Evolutionary conservation across 2,888 invertebrate genomes (phyloP), one percentile per base, ranked within the genome.

Genomic region (Epinotia brunnichana): DNA sequence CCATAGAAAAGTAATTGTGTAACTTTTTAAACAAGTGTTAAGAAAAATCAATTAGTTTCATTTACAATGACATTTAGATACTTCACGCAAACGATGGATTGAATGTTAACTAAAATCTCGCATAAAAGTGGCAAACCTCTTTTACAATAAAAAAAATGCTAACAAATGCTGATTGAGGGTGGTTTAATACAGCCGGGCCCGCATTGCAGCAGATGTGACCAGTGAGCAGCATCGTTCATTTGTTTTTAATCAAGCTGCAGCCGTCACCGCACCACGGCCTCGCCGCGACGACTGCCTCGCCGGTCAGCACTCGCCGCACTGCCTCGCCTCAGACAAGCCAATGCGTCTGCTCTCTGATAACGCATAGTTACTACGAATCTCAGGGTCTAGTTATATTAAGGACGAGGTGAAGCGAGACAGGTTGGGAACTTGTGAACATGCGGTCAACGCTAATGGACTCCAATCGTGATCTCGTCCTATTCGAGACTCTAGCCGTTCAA

Each of bases 211-310:
- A 39, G 59, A 35, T 17, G 59, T 17, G 10, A 35, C 24, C n/a
- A 35, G 35, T 17, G 29, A 39, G 11, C 35, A 15, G 57, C 29
- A 5, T 17, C 17, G 59, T 59, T 35, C 59, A 59, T 59, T 59
- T 59, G 59, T 59, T 59, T 59, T 59, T 59, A 59, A 59, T 59
- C 35, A 59, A 59, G 35, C 59, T 35, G 35, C 35, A 19, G 57
- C 35, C 35, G 35, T 10, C 10, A 59, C 59, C 59, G 35, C 59
- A 35, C n/a, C 59, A 24, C 24, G 21, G n/a, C 57, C 29, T 5
- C 48, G n/a, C 13, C 13, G 48, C n/a, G 48, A 5, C n/a, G 48
- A n/a, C 48, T n/a, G 48, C 44, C 44, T 44, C 4, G 13, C n/a
- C 48, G 15, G n/a, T 1, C 1, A 35, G 7, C 13, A 48, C n/a